These are phyloP conservation scores for Gymnothorax reevesii DNA, from an alignment of 2,797 vertebrate species.

Conservation along the genomic window DNA sequence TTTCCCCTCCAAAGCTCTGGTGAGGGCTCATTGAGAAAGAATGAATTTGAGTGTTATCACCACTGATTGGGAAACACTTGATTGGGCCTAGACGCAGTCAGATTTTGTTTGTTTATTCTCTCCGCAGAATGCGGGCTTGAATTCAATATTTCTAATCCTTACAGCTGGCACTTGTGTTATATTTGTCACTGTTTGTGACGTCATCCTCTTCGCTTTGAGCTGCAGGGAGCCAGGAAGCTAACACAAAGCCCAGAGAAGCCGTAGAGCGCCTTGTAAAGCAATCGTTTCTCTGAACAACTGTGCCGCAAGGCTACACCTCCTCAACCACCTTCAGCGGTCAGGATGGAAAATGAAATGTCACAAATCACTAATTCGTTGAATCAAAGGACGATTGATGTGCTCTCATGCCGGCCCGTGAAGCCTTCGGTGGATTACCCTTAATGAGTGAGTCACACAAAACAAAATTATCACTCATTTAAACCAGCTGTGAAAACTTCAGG, in stretches of 20 bases:
- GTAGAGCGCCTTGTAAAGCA: not conserved
- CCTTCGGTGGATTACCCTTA: not conserved
- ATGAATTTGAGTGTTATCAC: not conserved
- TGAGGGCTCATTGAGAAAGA: not conserved
- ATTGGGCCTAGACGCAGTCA: not conserved
- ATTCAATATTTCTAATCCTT: not conserved
- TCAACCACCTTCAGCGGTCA: not conserved
- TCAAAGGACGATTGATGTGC: not conserved
- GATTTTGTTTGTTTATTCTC: not conserved
- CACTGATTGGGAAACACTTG: not conserved
- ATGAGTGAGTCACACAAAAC: not conserved
- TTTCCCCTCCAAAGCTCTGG: not conserved
- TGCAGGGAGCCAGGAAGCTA: not conserved
- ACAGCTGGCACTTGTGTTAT: not conserved
- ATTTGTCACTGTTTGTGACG: not conserved
- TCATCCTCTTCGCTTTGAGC: not conserved
- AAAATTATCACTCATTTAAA: not conserved
- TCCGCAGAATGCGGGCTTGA: not conserved
- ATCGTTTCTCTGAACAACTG: not conserved
- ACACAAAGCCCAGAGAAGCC: not conserved
- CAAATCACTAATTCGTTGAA: not conserved
- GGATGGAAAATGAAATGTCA: not conserved
- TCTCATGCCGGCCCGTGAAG: not conserved
- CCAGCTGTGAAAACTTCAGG: constrained; percentile 17
- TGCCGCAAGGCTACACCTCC: not conserved